Conservation (phyloP, 2,797 vertebrate species). For the Sebastes itinus region DNA sequence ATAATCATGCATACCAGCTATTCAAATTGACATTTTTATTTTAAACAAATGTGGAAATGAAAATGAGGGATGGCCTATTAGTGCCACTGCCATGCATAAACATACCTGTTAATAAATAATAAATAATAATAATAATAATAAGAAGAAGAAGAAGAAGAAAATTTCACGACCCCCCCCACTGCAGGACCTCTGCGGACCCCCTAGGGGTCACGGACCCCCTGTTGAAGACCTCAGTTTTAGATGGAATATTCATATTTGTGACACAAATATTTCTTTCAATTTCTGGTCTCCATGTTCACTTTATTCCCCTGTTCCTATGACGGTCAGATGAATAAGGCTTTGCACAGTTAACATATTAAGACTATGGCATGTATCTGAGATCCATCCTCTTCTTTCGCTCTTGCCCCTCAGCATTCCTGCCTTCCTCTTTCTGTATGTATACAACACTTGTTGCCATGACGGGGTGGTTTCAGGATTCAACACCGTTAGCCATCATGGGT, state of each 20-base stretch:
- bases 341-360: background rate
- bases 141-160: too few species aligned
- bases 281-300: background rate
- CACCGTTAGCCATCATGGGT: slow-evolving; percentile 89
- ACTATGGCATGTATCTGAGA: background rate
- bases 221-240: background rate
- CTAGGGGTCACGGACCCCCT: too few species aligned
- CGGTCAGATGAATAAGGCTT: background rate
- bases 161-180: too few species aligned
- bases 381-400: background rate
- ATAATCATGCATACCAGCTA: too few species aligned
- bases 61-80: too few species aligned
- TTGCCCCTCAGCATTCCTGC: slow-evolving; percentile 89
- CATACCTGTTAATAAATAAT: too few species aligned
- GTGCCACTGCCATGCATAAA: too few species aligned
- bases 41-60: too few species aligned
- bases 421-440: slow-evolving; percentile 98
- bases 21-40: too few species aligned
- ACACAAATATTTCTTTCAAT: background rate
- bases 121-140: too few species aligned
- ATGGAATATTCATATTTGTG: background rate
- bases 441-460: slow-evolving; percentile 94
- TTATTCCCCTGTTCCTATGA: background rate
- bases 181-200: too few species aligned
- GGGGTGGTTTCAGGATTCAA: slow-evolving; percentile 95